A percentile compares a stretch with the other conserved stretches of the same genome.
Evolutionary conservation across 1,140 invertebrate genomes (phyloP).

Genomic region (Diabrotica virgifera): DNA sequence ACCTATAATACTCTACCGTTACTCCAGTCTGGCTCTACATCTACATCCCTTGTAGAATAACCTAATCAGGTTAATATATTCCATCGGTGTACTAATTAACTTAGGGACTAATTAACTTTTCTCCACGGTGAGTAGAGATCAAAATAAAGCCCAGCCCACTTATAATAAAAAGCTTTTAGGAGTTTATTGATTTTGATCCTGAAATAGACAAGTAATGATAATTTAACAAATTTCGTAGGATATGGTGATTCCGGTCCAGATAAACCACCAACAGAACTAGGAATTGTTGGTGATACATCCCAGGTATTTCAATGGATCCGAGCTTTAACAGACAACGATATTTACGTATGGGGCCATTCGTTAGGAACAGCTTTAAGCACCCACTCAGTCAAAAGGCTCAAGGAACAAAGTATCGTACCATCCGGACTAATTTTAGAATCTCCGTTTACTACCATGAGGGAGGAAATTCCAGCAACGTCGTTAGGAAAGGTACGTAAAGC

Average conservation of each 20-base stretch:
- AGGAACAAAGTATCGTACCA: conserved; percentile 54
- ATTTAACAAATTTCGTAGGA: conserved; percentile 52
- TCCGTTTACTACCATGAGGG: conserved; percentile 81
- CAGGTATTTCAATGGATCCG: conserved; percentile 75
- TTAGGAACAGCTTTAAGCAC: conserved; percentile 66
- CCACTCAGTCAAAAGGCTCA: conserved; percentile 52
- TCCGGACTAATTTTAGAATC: conserved; percentile 78
- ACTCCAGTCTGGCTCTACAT: too few species aligned
- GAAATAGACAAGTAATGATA: too few species aligned
- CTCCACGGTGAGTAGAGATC: too few species aligned
- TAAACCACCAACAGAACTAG: conserved; percentile 64
- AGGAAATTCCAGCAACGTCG: conserved; percentile 76
- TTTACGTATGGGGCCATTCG: conserved; percentile 90
- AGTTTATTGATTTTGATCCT: too few species aligned
- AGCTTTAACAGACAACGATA: conserved; percentile 48
- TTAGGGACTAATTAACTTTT: too few species aligned
- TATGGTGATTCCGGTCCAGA: conserved; percentile 80
- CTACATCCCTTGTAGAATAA: too few species aligned
- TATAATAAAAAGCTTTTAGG: too few species aligned
- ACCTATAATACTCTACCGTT: too few species aligned
- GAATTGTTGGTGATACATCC: conserved; percentile 77
- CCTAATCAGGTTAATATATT: too few species aligned
- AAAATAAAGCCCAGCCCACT: too few species aligned
- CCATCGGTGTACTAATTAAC: too few species aligned
- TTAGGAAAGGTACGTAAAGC: conserved; percentile 59